phyloP scores from a whole-genome alignment of 2,113 vertebrate genomes.

The Calypte anna region DNA sequence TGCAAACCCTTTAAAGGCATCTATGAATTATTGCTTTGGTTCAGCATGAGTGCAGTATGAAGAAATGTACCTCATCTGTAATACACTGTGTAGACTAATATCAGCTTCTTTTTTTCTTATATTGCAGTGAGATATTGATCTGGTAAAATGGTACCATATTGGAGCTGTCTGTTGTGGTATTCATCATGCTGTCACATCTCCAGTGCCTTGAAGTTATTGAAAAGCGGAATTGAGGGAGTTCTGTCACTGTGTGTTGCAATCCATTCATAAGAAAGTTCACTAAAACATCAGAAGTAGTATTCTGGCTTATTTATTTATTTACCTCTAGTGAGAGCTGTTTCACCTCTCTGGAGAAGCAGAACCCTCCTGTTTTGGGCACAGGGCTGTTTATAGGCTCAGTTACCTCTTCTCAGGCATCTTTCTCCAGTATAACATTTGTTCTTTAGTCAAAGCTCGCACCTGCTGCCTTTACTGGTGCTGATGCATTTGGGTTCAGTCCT shows the following conservation, averaged over 20 bases:
- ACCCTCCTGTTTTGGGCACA: conserved; percentile 3
- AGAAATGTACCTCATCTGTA: conserved; percentile 99
- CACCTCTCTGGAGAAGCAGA: not conserved
- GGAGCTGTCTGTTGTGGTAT: conserved; percentile 99
- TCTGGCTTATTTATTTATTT: conserved; percentile 67
- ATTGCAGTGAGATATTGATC: conserved; percentile 99
- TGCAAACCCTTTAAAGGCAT: conserved; percentile 86
- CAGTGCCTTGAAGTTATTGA: conserved; percentile 97
- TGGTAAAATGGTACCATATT: conserved; percentile 99
- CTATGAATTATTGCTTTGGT: conserved; percentile 94
- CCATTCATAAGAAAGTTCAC: conserved; percentile 91
- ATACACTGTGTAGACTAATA: conserved; percentile 99
- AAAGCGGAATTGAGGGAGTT: conserved; percentile 97
- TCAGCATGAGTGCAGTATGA: conserved; percentile 93
- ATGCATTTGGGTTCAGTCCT: conserved; percentile 65
- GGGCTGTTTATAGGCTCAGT: conserved; percentile 18
- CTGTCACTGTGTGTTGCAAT: conserved; percentile 91
- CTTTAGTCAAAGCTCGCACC: conserved; percentile 65
- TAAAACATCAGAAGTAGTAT: conserved; percentile 76
- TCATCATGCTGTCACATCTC: conserved; percentile 98
- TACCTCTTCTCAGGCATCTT: conserved; percentile 16
- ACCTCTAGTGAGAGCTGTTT: not conserved
- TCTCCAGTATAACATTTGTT: conserved; percentile 46
- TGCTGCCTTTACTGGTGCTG: conserved; percentile 59
- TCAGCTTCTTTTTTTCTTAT: conserved; percentile 98